Percentiles rank a stretch among this genome's conserved stretches.
Evolutionary conservation across 2,888 invertebrate species (phyloP).

Genomic region (Harpagoxenus sublaevis): DNA sequence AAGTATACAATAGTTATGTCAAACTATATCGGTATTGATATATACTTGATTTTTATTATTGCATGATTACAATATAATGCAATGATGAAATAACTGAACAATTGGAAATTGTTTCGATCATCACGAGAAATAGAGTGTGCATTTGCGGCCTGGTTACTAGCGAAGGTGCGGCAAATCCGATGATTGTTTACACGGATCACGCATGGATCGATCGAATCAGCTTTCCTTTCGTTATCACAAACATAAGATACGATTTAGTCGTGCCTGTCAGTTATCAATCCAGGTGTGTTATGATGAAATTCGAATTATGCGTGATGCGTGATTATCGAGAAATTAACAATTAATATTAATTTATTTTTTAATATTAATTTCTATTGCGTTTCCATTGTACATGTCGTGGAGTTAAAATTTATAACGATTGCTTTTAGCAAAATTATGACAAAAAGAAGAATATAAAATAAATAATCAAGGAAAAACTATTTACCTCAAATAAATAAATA

Average conservation of each 20-base stretch:
- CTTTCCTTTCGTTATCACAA: slow-evolving; percentile 32
- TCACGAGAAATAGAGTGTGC: background rate
- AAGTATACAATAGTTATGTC: background rate
- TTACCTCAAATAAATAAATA: background rate
- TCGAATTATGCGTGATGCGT: background rate
- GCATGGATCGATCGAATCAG: slow-evolving; percentile 17
- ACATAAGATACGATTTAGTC: background rate
- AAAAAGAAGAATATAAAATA: background rate
- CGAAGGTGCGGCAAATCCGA: slow-evolving; percentile 36
- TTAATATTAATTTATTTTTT: background rate
- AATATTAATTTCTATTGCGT: background rate
- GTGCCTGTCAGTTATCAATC: slow-evolving; percentile 6
- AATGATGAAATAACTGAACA: slow-evolving; percentile 3
- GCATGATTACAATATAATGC: background rate
- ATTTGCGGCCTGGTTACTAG: slow-evolving; percentile 7
- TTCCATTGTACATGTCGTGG: background rate
- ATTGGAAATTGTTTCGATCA: slow-evolving; percentile 12
- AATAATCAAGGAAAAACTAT: background rate
- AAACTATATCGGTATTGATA: background rate
- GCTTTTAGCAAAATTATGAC: background rate
- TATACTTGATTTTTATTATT: background rate
- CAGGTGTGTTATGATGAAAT: background rate
- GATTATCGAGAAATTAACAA: background rate
- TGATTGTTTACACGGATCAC: slow-evolving; percentile 18
- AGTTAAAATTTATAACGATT: background rate